Conservation (phyloP, 2,113 vertebrate genomes). For the Origma solitaria region DNA sequence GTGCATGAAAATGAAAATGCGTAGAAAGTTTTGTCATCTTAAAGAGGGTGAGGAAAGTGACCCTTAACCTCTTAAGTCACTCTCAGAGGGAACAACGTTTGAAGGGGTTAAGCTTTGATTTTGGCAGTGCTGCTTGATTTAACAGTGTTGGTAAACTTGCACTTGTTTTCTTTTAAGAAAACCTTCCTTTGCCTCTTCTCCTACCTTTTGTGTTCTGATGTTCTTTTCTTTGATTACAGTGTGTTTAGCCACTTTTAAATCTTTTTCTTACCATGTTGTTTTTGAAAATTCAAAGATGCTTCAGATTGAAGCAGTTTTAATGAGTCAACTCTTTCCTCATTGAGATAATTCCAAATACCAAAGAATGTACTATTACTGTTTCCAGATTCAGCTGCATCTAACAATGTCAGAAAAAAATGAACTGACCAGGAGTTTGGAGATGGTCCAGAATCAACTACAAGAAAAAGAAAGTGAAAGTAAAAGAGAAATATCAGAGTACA, state of each 20-base stretch:
- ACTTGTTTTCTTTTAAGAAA: not conserved
- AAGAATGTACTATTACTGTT: not conserved
- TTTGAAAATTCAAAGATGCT: not conserved
- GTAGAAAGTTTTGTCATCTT: not conserved
- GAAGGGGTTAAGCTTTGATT: not conserved
- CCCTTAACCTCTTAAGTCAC: not conserved
- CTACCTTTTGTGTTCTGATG: not conserved
- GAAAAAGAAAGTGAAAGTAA: constrained; percentile 46
- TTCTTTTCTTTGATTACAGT: not conserved
- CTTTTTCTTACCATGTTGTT: not conserved
- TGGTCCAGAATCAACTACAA: constrained; percentile 49
- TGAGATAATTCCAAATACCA: not conserved
- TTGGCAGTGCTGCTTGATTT: not conserved
- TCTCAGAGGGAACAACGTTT: not conserved
- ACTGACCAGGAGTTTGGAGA: constrained; percentile 38
- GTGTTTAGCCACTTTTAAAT: not conserved
- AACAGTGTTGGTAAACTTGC: not conserved
- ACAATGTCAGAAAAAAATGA: constrained; percentile 57
- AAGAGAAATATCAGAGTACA: constrained; percentile 58
- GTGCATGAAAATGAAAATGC: not conserved
- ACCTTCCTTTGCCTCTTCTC: not conserved
- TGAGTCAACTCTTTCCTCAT: not conserved
- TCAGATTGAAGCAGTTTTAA: not conserved
- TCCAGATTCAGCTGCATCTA: constrained; percentile 62
- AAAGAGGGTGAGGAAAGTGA: not conserved